Evolutionary conservation across 2,888 invertebrate genomes (phyloP).

Genomic region (Galeruca laticollis): DNA sequence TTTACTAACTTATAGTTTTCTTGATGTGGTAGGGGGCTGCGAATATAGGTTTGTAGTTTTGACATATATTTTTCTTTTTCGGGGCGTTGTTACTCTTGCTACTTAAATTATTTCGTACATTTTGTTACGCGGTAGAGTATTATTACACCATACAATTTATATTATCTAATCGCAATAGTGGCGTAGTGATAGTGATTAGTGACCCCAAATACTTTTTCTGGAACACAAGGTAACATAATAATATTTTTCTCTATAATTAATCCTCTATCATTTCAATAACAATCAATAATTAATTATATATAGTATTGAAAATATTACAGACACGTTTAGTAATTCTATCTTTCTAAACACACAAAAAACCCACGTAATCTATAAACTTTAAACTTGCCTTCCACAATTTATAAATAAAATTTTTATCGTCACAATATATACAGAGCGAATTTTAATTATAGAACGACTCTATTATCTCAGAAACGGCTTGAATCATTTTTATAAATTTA

Average conservation of each 20-base stretch:
- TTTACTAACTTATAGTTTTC: conserved; percentile 36
- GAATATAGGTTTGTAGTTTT: conserved; percentile 13
- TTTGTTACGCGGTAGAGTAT: neutral
- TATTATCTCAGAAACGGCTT: too few species aligned
- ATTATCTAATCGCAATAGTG: conserved; percentile 21
- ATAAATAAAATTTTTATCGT: too few species aligned
- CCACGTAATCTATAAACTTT: too few species aligned
- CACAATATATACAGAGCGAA: too few species aligned
- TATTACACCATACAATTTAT: neutral
- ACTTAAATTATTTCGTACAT: neutral
- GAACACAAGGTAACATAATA: neutral
- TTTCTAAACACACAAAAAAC: too few species aligned
- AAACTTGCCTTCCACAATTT: too few species aligned
- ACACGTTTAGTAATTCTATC: too few species aligned
- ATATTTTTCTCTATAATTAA: neutral
- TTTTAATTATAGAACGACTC: too few species aligned
- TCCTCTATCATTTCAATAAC: neutral
- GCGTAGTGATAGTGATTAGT: conserved; percentile 25
- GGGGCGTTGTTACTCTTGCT: neutral
- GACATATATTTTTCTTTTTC: neutral
- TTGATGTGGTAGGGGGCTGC: conserved; percentile 21
- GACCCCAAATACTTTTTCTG: neutral
- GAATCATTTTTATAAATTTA: too few species aligned
- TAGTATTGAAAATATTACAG: too few species aligned
- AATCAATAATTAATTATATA: too few species aligned